Evolutionary conservation across 2,888 invertebrate species (phyloP).

Genomic region (Psylliodes chrysocephalus): DNA sequence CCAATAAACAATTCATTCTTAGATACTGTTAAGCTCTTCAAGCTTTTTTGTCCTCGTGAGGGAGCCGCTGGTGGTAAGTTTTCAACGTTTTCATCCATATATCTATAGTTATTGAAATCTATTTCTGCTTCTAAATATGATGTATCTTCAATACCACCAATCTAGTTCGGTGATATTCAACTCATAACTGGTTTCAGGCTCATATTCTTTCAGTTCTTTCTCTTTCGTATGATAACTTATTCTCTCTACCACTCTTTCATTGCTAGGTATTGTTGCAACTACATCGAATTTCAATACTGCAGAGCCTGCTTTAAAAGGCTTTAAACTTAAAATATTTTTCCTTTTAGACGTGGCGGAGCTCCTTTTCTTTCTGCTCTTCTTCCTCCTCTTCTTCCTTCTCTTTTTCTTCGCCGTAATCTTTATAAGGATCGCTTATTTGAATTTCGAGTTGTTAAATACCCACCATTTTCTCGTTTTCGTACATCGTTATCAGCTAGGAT

Average conservation of each 20-base stretch:
- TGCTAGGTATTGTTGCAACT: not conserved
- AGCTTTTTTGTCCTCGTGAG: slow-evolving; percentile 59
- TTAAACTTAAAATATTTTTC: slow-evolving; percentile 16
- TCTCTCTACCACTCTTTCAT: not conserved
- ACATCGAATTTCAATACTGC: not conserved
- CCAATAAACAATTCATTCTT: slow-evolving; percentile 59
- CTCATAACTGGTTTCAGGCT: slow-evolving; percentile 4
- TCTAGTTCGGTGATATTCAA: slow-evolving; percentile 5
- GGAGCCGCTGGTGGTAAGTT: slow-evolving; percentile 58
- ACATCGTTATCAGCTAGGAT: slow-evolving; percentile 58
- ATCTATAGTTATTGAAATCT: slow-evolving; percentile 3
- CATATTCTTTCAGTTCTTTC: not conserved
- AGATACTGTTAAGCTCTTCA: slow-evolving; percentile 60
- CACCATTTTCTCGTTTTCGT: slow-evolving; percentile 65
- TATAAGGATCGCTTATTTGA: slow-evolving; percentile 55
- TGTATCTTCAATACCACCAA: no score
- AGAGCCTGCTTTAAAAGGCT: not conserved
- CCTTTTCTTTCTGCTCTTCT: not conserved
- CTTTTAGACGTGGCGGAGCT: slow-evolving; percentile 16
- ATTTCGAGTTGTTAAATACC: slow-evolving; percentile 69
- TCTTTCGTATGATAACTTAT: slow-evolving; percentile 9
- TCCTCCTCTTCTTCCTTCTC: slow-evolving; percentile 38
- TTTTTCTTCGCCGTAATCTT: slow-evolving; percentile 44
- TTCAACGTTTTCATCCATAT: slow-evolving; percentile 21
- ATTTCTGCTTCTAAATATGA: not conserved